Base-by-base conservation (phyloP, 2,797 vertebrate species). In the Muscicapa striata region DNA sequence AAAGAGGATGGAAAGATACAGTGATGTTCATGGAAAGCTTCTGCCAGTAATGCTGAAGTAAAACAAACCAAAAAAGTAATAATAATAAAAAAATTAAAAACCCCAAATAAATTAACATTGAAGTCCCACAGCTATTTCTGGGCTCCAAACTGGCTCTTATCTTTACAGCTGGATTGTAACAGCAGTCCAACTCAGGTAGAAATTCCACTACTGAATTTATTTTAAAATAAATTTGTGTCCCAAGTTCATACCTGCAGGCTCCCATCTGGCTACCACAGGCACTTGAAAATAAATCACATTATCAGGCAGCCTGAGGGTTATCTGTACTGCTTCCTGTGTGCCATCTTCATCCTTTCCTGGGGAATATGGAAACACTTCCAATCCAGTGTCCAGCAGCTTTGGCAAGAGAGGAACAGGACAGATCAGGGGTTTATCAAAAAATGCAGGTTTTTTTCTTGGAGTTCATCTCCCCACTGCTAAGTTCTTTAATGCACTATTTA, bases 191-290 rank as follows among this genome's bases (percentile, higher is more conserved):
- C 12, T 32, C 6, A 2, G 15, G 9, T 57, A 59, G 23, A 69
- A 57, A 75, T 80, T 46, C 64, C 15, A 45, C 34, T 67, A 49
- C 11, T 67, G 10, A 74, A 43, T 58, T 9, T 77, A 40, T 55
- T 9, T 77, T 66, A 29, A 40, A 41, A n/a, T 43, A 15, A 41
- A 32, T 29, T 24, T 19, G 24, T 32, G 11, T 22, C 10, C 4
- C 13, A 36, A 58, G 14, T 34, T 70, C 15, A 30, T 94, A 99
- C 99, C 98, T 97, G 95, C 73, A 87, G 97, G 64, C 90, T 99
- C 98, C 99, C 99, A 99, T 68, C 97, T 95, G 54, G 98, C 98
- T 73, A 99, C 96, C 46, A 96, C 63, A 13, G 99, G 99, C 15
- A 98, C 91, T 92, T 98, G 91, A 82, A 99, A 98, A 94, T 98